Evolutionary conservation across 2,113 vertebrate genomes (phyloP).

Genomic region (Gobiocypris rarus): DNA sequence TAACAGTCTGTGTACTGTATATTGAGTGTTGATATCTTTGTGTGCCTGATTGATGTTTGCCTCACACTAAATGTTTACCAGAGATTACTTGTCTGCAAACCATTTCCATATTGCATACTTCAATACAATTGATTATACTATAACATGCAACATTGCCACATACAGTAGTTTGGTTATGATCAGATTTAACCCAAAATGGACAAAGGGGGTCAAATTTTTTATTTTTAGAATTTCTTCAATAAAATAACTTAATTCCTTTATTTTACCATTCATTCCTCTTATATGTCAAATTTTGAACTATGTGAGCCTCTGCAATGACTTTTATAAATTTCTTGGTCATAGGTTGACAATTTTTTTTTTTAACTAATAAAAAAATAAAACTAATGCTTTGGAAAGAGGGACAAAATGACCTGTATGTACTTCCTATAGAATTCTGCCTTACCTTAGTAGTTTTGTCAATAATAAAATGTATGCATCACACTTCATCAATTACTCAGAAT

Average conservation of each 20-base stretch:
- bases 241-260: too few species aligned
- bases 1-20: neutral
- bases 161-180: neutral
- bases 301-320: neutral
- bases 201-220: neutral
- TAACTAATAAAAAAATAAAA: too few species aligned
- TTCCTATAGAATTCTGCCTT: neutral
- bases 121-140: neutral
- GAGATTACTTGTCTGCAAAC: too few species aligned
- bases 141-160: neutral
- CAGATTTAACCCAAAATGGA: neutral
- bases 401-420: neutral
- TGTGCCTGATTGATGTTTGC: neutral
- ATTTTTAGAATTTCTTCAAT: neutral
- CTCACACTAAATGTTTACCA: too few species aligned
- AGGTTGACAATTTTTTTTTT: too few species aligned
- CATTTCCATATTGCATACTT: too few species aligned
- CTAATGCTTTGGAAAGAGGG: neutral
- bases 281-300: neutral
- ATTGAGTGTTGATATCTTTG: neutral
- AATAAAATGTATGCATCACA: too few species aligned
- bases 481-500: too few species aligned
- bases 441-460: neutral
- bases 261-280: neutral
- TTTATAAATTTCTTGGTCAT: neutral